Percentiles rank a stretch among this genome's conserved stretches.
Conservation (phyloP, 2,113 vertebrate species). For the Condylura cristata region DNA sequence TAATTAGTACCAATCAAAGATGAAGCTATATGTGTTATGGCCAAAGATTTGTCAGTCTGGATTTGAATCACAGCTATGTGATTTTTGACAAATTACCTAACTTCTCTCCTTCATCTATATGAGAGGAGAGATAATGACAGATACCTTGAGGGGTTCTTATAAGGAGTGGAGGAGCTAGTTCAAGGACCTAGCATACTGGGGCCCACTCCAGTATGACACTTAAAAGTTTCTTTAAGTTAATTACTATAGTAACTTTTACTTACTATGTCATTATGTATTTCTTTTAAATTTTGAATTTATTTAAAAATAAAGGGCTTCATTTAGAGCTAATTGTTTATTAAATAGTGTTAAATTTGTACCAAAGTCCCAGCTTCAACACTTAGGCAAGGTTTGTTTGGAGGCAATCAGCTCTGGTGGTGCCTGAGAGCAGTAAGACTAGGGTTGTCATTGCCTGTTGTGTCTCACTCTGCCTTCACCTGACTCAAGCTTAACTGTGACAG, state of each 20-base stretch:
- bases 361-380: background rate
- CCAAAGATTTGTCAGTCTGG: background rate
- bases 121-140: background rate
- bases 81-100: background rate
- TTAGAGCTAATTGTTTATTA: background rate
- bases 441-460: background rate
- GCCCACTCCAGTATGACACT: background rate
- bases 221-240: background rate
- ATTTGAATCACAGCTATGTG: background rate
- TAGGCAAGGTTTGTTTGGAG: too few relatives aligned
- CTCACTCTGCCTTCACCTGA: background rate
- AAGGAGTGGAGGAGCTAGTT: background rate
- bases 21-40: background rate
- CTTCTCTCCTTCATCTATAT: background rate
- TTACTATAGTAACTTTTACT: background rate
- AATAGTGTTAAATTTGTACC: background rate
- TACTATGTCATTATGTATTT: background rate
- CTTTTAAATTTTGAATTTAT: slow-evolving; percentile 3
- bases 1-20: background rate
- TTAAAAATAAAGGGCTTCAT: slow-evolving; percentile 15
- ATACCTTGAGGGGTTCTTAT: background rate
- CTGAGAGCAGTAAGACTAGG: background rate
- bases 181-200: background rate
- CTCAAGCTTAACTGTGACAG: background rate
- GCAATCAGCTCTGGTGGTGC: background rate